These are phyloP conservation scores for Karalla daura DNA, from an alignment of 2,797 vertebrate species.

Conservation along the genomic window DNA sequence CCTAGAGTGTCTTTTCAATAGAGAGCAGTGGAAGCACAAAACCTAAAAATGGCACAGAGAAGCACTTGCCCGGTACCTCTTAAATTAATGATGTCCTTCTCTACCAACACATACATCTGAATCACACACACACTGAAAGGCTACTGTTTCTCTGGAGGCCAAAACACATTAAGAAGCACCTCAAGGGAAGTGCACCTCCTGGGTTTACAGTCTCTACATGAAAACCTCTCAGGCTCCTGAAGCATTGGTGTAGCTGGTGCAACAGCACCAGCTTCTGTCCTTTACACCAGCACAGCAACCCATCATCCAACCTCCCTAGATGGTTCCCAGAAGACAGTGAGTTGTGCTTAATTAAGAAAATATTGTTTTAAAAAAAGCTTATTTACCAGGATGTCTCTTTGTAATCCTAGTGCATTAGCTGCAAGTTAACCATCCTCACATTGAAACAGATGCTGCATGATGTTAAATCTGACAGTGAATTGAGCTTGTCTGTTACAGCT, in stretches of 20 bases:
- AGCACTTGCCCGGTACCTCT: conserved; percentile 43
- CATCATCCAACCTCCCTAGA: conserved; percentile 24
- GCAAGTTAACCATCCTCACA: conserved; percentile 2
- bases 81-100: conserved; percentile 69
- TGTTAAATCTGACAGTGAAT: conserved; percentile 2
- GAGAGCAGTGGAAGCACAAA: conserved; percentile 16
- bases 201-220: conserved; percentile 31
- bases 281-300: conserved; percentile 38
- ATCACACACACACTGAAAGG: conserved; percentile 7
- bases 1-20: conserved; percentile 19
- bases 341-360: conserved; percentile 46
- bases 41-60: conserved; percentile 62
- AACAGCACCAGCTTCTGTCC: conserved; percentile 36
- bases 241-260: conserved; percentile 48
- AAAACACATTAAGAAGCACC: conserved; percentile 47
- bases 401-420: background rate
- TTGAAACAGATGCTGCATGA: background rate
- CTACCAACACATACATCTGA: conserved; percentile 27
- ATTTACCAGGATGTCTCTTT: conserved; percentile 3
- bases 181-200: conserved; percentile 30
- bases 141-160: conserved; percentile 35
- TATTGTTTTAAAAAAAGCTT: conserved; percentile 5
- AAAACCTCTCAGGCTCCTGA: conserved; percentile 32
- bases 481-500: conserved; percentile 5
- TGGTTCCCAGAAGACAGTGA: conserved; percentile 49